phyloP scores from a whole-genome alignment of 2,113 vertebrate species.

The Sturnira hondurensis region DNA sequence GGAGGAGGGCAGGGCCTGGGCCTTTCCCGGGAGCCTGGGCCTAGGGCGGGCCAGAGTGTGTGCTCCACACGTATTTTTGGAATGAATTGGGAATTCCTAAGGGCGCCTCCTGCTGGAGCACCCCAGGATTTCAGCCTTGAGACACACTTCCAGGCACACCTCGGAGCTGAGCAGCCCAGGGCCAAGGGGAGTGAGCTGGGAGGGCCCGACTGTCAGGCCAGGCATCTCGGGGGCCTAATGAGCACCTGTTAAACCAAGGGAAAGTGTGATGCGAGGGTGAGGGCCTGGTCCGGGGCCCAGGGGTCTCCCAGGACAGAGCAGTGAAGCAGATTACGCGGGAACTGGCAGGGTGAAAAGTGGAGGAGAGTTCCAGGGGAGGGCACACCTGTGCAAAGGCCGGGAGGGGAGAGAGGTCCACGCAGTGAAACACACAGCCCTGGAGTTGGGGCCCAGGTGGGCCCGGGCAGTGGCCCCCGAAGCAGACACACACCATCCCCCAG shows the following conservation, averaged over 20 bases:
- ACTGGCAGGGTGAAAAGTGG: accelerated
- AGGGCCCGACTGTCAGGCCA: neutral
- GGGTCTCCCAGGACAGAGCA: neutral
- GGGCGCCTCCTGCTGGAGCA: neutral
- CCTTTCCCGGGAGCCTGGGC: neutral
- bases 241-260: too few relatives aligned
- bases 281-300: neutral
- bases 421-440: neutral
- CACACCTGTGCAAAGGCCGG: neutral
- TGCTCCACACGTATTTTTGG: neutral
- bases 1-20: neutral
- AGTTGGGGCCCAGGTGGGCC: neutral
- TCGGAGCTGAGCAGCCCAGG: accelerated
- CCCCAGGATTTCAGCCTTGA: too few relatives aligned
- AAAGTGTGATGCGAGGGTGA: too few relatives aligned
- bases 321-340: neutral
- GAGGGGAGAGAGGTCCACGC: accelerated
- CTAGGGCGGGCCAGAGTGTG: neutral
- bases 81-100: neutral
- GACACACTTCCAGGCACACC: neutral
- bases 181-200: neutral
- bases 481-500: accelerated
- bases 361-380: accelerated
- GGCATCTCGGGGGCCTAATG: neutral
- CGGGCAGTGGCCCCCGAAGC: accelerated